Conservation (phyloP, 2,888 invertebrate species). For the Mythimna vitellina region DNA sequence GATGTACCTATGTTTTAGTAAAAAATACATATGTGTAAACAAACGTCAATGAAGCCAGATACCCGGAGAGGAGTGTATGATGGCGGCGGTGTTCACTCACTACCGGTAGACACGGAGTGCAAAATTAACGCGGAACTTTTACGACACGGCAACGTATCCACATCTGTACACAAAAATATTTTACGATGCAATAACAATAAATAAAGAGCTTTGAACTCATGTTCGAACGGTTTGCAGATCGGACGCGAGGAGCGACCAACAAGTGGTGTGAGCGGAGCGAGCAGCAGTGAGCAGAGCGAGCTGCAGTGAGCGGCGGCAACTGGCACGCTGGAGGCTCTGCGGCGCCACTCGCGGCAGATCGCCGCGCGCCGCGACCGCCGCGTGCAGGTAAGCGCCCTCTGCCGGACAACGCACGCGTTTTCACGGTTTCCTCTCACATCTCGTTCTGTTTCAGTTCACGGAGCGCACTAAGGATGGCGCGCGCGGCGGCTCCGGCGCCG, state of each 20-base stretch:
- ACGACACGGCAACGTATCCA: conserved; percentile 60
- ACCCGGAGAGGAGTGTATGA: conserved; percentile 32
- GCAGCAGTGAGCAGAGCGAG: conserved; percentile 32
- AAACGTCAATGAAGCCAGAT: conserved; percentile 46
- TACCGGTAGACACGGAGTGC: conserved; percentile 38
- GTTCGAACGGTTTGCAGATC: conserved; percentile 61
- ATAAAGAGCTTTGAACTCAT: conserved; percentile 73
- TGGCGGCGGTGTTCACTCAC: conserved; percentile 21
- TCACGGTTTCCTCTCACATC: conserved; percentile 60
- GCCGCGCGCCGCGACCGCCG: conserved; percentile 93
- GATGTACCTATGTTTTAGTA: conserved; percentile 16
- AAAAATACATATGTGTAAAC: conserved; percentile 34
- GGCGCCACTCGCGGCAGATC: conserved; percentile 96
- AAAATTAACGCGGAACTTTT: conserved; percentile 62
- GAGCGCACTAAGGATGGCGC: conserved; percentile 86
- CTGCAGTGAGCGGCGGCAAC: conserved; percentile 48
- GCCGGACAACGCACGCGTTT: conserved; percentile 67
- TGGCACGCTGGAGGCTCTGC: conserved; percentile 93
- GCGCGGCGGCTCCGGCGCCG: conserved; percentile 83
- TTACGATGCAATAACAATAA: conserved; percentile 77
- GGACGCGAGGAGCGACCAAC: conserved; percentile 22
- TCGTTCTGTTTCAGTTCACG: conserved; percentile 84
- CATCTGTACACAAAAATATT: conserved; percentile 60
- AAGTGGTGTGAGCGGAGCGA: conserved; percentile 28
- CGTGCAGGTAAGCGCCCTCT: conserved; percentile 93